Percentiles rank a stretch among this genome's conserved stretches.
These are phyloP conservation scores for Rhorus exstirpatorius DNA, from an alignment of 2,888 invertebrate genomes.

Conservation along the genomic window DNA sequence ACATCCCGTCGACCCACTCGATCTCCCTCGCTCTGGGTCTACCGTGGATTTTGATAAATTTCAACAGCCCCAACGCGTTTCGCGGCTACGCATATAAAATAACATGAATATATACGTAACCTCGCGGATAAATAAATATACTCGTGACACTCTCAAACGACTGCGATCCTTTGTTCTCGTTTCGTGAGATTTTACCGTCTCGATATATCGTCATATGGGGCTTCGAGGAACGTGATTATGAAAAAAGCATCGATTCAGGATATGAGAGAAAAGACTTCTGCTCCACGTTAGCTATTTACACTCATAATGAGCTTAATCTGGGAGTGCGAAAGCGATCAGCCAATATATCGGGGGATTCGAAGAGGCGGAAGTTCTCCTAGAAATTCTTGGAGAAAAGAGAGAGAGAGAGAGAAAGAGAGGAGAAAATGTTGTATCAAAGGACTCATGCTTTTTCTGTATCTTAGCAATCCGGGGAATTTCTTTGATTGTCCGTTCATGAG, in stretches of 20 bases:
- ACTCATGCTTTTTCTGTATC: background rate
- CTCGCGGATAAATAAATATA: slow-evolving; percentile 9
- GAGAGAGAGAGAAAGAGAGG: background rate
- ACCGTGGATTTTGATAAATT: slow-evolving; percentile 64
- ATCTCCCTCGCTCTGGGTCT: slow-evolving; percentile 38
- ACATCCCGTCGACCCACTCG: slow-evolving; percentile 32
- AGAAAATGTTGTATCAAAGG: background rate
- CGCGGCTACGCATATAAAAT: slow-evolving; percentile 10
- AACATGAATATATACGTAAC: background rate
- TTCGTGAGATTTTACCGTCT: background rate
- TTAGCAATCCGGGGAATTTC: too few species aligned
- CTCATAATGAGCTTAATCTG: slow-evolving; percentile 25
- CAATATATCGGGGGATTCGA: background rate
- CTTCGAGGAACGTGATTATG: slow-evolving; percentile 5
- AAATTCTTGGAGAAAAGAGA: background rate
- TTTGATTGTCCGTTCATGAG: background rate
- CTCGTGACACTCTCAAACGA: slow-evolving; percentile 43
- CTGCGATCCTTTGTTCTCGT: slow-evolving; percentile 1
- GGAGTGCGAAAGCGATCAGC: slow-evolving; percentile 5
- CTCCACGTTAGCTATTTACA: slow-evolving; percentile 31
- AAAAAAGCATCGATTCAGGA: background rate
- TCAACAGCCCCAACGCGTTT: slow-evolving; percentile 41
- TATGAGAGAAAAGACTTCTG: slow-evolving; percentile 9
- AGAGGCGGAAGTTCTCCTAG: background rate
- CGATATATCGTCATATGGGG: background rate